phyloP scores from a whole-genome alignment of 2,113 vertebrate genomes.

The Emydura subglobosa region DNA sequence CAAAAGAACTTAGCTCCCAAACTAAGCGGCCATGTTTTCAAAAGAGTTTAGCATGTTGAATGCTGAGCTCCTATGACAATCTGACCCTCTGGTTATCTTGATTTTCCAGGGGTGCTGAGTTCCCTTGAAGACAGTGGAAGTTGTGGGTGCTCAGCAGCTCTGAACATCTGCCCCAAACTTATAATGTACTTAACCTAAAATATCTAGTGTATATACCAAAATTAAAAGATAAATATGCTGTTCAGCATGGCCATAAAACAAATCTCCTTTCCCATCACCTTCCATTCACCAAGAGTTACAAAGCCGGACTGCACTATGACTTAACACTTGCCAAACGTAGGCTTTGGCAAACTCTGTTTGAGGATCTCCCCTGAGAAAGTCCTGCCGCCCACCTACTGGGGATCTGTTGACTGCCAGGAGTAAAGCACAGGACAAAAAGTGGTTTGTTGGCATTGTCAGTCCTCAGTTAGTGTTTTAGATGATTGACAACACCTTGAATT shows the following conservation, averaged over 20 bases:
- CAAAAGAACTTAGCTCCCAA: neutral
- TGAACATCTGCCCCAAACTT: neutral
- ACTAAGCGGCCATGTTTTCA: neutral
- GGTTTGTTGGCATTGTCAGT: neutral
- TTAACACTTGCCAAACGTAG: too few relatives aligned
- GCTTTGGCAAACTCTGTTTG: too few relatives aligned
- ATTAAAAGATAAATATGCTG: neutral
- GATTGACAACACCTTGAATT: neutral
- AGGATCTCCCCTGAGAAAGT: neutral
- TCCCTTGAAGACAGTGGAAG: neutral
- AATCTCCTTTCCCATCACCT: neutral
- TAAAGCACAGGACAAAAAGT: neutral
- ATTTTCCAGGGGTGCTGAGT: neutral
- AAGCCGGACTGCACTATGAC: neutral
- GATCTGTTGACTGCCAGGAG: neutral
- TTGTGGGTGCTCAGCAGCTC: neutral
- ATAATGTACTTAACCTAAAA: neutral
- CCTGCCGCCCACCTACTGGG: neutral
- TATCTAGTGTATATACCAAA: neutral
- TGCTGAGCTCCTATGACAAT: conserved; percentile 9
- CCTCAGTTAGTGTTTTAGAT: neutral
- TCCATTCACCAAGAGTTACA: neutral
- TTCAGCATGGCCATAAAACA: neutral
- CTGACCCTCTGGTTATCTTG: neutral
- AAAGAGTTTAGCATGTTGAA: neutral